These are phyloP conservation scores for Apis mellifera DNA, from an alignment of 1,140 invertebrate species.

Conservation along the genomic window Amel_HAv3.1 CM009932.2:12569001-12569500, in stretches of 20 bases:
- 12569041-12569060: neutral
- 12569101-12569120: neutral
- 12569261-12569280: too few species aligned
- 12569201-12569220: neutral
- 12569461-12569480: too few species aligned
- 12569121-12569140: slow-evolving; percentile 5
- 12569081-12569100: neutral
- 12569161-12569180: neutral
- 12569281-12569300: too few species aligned
- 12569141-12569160: neutral
- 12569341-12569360: too few species aligned
- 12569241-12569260: too few species aligned
- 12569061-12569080: slow-evolving; percentile 43
- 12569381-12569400: too few species aligned
- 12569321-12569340: too few species aligned
- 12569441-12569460: neutral
- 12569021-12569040: neutral
- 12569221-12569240: neutral
- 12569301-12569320: too few species aligned
- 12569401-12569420: too few species aligned
- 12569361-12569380: too few species aligned
- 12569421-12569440: too few species aligned
- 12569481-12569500: neutral
- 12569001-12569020: neutral
- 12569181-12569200: slow-evolving; percentile 9